Evolutionary conservation across 2,113 vertebrate genomes (phyloP), one percentile per base, ranked within the genome.

Genomic region (Oryzias javanicus): DNA sequence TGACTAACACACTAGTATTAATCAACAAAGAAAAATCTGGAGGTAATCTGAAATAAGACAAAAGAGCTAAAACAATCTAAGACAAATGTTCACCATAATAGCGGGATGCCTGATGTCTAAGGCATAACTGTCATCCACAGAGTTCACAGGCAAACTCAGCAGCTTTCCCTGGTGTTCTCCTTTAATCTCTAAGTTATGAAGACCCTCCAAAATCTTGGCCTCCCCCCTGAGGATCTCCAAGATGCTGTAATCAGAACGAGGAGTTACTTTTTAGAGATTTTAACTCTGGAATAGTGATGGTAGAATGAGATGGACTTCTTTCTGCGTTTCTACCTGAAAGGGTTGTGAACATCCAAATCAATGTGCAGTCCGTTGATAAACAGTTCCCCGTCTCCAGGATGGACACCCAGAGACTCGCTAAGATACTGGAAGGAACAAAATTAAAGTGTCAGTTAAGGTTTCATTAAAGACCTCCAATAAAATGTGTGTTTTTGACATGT

Each of bases 331-430:
- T 91, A 98, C 97, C 94, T 96, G 82, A 99, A 99, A 51, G 94
- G 88, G 82, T 98, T 95, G 62, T 93, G 92, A 87, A 88, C 54
- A 75, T 95, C 91, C 71, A 94, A 72, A 73, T 98, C 94, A 80
- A 98, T 87, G 72, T 55, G 93, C 79, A 97, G 86, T 17, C 97
- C 97, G 27, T 99, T 98, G 82, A 99, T 90, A 89, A 94, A 95
- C 1, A 99, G 91, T 74, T 78, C 89, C 58, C 93, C 86, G 55
- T 96, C 94, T 70, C 97, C 97, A 6, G 96, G 93, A 10, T 94
- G 92, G 85, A 98, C 87, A 76, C 93, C 94, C 70, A 94, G 84
- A 42, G 78, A 90, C 60, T 95, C 90, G 44, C 70, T 84, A 42
- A 98, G 90, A 79, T 87, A 84, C 97, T 99, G 67, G 69, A 87